Percentiles rank a stretch among this genome's conserved stretches.
Conservation (phyloP, 2,888 invertebrate genomes). For the Tachina grossa region DNA sequence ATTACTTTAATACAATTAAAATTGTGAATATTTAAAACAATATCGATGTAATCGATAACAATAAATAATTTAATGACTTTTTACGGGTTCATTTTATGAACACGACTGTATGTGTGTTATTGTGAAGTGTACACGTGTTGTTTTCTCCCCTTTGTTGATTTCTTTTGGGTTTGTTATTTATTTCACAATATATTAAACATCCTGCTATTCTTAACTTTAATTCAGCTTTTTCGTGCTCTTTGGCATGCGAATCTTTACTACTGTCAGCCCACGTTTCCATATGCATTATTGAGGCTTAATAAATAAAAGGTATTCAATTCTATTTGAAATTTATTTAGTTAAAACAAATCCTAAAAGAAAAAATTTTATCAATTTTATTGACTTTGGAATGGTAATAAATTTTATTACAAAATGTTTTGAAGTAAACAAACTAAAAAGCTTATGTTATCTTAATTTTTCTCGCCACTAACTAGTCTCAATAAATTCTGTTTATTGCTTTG, state of each 20-base stretch:
- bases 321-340: slow-evolving; percentile 43
- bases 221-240: slow-evolving; percentile 38
- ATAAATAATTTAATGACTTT: too few relatives aligned
- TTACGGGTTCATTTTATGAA: too few relatives aligned
- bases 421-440: not conserved
- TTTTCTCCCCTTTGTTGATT: slow-evolving; percentile 30
- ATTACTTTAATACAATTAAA: too few relatives aligned
- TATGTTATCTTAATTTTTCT: not conserved
- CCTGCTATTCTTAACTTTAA: slow-evolving; percentile 64
- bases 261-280: not conserved
- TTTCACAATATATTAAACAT: slow-evolving; percentile 35
- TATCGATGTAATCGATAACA: too few relatives aligned
- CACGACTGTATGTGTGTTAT: slow-evolving; percentile 9
- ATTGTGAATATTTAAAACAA: too few relatives aligned
- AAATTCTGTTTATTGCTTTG: not conserved
- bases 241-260: slow-evolving; percentile 37
- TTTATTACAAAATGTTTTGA: not conserved
- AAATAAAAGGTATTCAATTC: slow-evolving; percentile 50
- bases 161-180: slow-evolving; percentile 31
- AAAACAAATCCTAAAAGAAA: not conserved
- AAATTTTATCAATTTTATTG: slow-evolving; percentile 8
- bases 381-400: not conserved
- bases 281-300: not conserved
- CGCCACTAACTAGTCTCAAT: not conserved
- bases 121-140: slow-evolving; percentile 55